Base-by-base conservation (phyloP, 2,888 invertebrate species). In the Lycophotia porphyrea region DNA sequence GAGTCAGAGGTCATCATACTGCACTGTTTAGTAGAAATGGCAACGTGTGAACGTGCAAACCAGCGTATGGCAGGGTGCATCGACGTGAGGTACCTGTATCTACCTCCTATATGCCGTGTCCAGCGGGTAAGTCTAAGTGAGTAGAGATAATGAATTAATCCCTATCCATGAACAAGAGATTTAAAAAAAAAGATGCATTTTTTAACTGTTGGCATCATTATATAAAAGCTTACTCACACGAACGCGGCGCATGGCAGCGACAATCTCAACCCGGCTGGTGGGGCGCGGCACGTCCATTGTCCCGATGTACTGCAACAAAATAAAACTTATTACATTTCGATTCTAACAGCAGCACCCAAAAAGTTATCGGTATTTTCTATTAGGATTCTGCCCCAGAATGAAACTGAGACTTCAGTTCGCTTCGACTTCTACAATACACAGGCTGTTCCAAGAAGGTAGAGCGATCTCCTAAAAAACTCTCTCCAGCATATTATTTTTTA, bases 171-270 rank as follows among this genome's bases (percentile, higher is more conserved):
- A 55, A 63, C 47, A 7, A 15, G n/a, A 34, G 31, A 69, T 24
- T 39, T 39, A 39, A 64, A 36, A 55, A 5, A 39, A 42, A 24
- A 76, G 9, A 39, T 4, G 0, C 5, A 24, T 31, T 36, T 27
- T 7, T 0, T 52, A 34, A 39, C 34, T 9, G 31, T 44, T 39
- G 34, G 42, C 11, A 13, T 42, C 36, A 49, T 31, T 64, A 69
- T 64, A 69, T 70, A 77, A 69, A 71, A 66, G 39, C 27, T 71
- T 88, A 95, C 95, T 98, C 96, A 99, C 99, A 94, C 99, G 97
- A 93, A 99, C 99, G 92, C 99, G 97, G 82, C 99, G 98, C 99
- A 99, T 99, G 84, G 99, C 99, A 83, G 99, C 99, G 78, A 99
- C 99, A 93, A 99, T 99, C 97, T 99, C 99, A 87, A 99, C 98